Evolutionary conservation across 2,888 invertebrate genomes (phyloP).

Genomic region (Odontothrips loti): DNA sequence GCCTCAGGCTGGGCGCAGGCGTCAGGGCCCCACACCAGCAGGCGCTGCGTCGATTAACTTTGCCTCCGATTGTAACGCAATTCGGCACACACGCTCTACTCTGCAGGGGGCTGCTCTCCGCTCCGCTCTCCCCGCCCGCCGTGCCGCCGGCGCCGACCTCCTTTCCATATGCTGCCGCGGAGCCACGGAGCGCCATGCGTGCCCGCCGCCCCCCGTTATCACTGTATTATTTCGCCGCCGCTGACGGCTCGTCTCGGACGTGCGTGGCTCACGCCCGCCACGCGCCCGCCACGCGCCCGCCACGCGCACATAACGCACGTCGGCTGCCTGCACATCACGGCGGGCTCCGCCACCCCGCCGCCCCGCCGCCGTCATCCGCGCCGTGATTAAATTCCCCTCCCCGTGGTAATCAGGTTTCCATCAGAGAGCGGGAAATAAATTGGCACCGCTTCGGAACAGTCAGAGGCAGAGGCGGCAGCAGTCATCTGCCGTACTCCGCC

Average conservation of each 20-base stretch:
- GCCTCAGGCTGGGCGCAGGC: background rate
- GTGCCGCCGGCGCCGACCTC: background rate
- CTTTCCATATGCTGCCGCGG: too few relatives aligned
- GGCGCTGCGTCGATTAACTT: slow-evolving; percentile 2
- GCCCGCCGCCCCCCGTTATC: too few relatives aligned
- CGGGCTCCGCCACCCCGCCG: background rate
- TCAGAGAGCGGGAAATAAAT: too few relatives aligned
- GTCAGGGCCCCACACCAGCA: background rate
- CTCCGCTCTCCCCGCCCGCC: background rate
- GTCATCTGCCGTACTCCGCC: background rate
- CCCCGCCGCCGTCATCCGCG: background rate
- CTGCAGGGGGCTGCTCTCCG: background rate
- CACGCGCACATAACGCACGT: too few relatives aligned
- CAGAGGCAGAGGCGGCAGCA: background rate
- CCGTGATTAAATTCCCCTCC: too few relatives aligned
- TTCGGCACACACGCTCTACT: background rate
- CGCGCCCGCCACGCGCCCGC: too few relatives aligned
- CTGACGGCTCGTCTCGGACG: background rate
- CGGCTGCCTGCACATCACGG: background rate
- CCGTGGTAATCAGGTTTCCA: too few relatives aligned
- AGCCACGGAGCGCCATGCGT: too few relatives aligned
- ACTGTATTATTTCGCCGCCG: too few relatives aligned
- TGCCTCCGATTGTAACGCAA: slow-evolving; percentile 22
- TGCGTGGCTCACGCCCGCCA: background rate
- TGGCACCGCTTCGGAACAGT: background rate